These are phyloP conservation scores for Sesia apiformis DNA, from an alignment of 2,888 invertebrate genomes.

Conservation along the genomic window DNA sequence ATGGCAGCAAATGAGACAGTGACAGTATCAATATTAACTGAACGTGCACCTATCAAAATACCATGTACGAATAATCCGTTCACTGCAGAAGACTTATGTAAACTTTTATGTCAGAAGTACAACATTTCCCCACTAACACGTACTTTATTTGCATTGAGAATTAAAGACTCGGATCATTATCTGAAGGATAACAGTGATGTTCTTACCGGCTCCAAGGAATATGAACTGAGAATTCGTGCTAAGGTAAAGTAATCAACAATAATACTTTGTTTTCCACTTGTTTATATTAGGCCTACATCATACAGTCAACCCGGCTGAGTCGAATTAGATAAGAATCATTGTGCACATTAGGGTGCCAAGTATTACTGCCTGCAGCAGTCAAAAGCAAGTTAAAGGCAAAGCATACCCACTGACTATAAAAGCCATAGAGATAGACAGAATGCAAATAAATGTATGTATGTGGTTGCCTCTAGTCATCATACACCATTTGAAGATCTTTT, in stretches of 20 bases:
- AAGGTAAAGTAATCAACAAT: conserved; percentile 65
- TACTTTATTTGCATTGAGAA: conserved; percentile 84
- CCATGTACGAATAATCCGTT: conserved; percentile 47
- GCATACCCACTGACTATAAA: too few species aligned
- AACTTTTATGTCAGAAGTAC: conserved; percentile 79
- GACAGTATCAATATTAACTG: conserved; percentile 57
- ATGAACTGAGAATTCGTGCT: conserved; percentile 87
- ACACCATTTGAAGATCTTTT: too few species aligned
- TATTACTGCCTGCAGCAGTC: too few species aligned
- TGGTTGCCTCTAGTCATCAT: too few species aligned
- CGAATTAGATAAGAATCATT: too few species aligned
- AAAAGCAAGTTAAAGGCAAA: too few species aligned
- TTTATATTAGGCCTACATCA: not conserved
- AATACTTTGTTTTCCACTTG: not conserved
- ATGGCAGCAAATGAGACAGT: conserved; percentile 59
- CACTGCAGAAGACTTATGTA: conserved; percentile 82
- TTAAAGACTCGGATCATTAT: conserved; percentile 79
- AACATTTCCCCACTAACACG: conserved; percentile 84
- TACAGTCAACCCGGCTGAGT: too few species aligned
- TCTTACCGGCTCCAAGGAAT: conserved; percentile 65
- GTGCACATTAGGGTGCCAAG: too few species aligned
- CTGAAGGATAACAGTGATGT: conserved; percentile 76
- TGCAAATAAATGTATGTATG: too few species aligned
- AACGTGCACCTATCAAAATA: conserved; percentile 47
- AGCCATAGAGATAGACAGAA: too few species aligned